Conservation (phyloP, 1,140 invertebrate genomes). For the Drosophila subpulchrella region DNA sequence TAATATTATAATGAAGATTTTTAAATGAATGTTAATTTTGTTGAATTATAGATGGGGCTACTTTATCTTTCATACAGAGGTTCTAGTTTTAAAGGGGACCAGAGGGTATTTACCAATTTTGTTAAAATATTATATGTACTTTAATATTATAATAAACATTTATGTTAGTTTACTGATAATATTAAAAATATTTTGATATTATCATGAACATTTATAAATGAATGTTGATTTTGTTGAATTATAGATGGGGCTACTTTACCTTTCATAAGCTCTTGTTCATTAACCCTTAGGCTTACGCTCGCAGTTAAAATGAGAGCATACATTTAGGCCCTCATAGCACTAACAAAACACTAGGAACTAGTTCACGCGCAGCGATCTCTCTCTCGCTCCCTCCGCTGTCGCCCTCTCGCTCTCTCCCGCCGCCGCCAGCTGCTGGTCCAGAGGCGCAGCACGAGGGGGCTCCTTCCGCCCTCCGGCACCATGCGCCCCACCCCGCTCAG, state of each 20-base stretch:
- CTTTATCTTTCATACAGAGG: no score
- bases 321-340: constrained; percentile 19
- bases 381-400: background rate
- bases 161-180: no score
- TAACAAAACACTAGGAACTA: constrained; percentile 32
- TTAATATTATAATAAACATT: no score
- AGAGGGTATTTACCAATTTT: no score
- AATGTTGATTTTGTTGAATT: no score
- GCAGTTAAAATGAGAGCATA: constrained; percentile 5
- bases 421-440: constrained; percentile 30
- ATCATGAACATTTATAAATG: no score
- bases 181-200: no score
- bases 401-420: background rate
- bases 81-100: background rate
- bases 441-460: constrained; percentile 21
- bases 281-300: background rate
- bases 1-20: no score
- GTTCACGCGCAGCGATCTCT: background rate
- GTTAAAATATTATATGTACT: background rate
- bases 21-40: no score
- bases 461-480: background rate
- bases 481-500: constrained; percentile 27
- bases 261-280: background rate
- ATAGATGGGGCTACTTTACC: no score
- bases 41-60: no score